Base-by-base conservation (phyloP, 2,888 invertebrate genomes). In the Automeris io region DNA sequence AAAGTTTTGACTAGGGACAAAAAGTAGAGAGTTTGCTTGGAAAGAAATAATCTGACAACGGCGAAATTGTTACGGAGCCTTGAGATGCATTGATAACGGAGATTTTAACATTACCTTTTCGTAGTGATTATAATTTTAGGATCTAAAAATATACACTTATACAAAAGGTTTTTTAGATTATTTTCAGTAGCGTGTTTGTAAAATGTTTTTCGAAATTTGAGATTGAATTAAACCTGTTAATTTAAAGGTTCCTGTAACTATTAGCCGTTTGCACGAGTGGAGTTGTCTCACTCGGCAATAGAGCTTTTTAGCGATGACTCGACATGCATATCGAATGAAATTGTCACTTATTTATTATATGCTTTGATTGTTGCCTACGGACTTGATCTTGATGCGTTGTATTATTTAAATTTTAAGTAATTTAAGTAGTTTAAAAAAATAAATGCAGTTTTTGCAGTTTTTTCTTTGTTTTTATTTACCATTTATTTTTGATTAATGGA, bases 351-450 rank as follows among this genome's bases (percentile, higher is more conserved):
- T 75, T 78, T 76, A 76, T 72, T 72, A 69, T 73, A 76, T 75
- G 69, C 78, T 77, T 78, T 77, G 85, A 85, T 80, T 81, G 83
- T 85, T 85, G 83, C 81, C 72, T 70, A 66, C 78, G 81, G 83
- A 85, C 72, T 68, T 75, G 82, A 82, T 81, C 75, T 80, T 81
- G 74, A 79, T 77, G 83, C 82, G 75, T 77, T 74, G 77, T 77
- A 77, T 71, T 76, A 72, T 73, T 72, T 76, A 56, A 51, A 72
- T 81, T 82, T 29, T 85, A 85, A 83, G 82, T 83, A 82, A 74
- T 73, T 43, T 46, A 37, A 48, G 53, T 66, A 66, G 56, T 60
- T 68, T 49, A 38, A 51, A 57, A 62, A 70, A 82, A 79, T 82
- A 83, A 85, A 83, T 70, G 77, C 77, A 76, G 62, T 65, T 72